A percentile compares a stretch with the other conserved stretches of the same genome.
These are phyloP conservation scores for Rutilus rutilus DNA, from an alignment of 2,113 vertebrate species.

Conservation along the genomic window DNA sequence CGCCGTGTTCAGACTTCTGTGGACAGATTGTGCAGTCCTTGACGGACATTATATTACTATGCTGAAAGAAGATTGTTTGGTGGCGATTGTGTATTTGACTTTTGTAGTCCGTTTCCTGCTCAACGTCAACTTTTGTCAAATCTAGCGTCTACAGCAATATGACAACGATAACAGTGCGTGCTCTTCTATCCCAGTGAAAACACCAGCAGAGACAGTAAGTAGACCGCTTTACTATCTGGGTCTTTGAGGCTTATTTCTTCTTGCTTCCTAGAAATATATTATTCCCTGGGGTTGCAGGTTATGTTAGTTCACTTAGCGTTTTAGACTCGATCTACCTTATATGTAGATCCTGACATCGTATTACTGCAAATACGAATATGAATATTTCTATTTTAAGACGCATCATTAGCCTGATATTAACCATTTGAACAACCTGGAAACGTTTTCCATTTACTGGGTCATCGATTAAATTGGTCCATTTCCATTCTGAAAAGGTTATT, in stretches of 20 bases:
- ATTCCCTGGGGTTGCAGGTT: slow-evolving; percentile 1
- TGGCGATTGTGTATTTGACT: neutral
- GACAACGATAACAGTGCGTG: neutral
- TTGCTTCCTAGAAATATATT: neutral
- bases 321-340: neutral
- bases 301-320: neutral
- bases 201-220: slow-evolving; percentile 16
- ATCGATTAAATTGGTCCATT: neutral
- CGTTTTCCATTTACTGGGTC: neutral
- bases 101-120: neutral
- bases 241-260: neutral
- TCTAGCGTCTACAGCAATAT: neutral
- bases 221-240: neutral
- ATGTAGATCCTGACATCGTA: neutral
- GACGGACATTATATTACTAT: neutral
- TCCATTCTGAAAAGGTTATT: neutral
- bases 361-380: neutral
- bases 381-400: slow-evolving; percentile 16
- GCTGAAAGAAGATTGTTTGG: neutral
- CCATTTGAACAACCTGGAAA: neutral
- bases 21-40: neutral
- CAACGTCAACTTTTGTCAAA: slow-evolving; percentile 14
- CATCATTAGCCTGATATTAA: neutral
- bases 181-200: neutral
- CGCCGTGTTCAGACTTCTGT: neutral